Conservation (phyloP, 2,797 vertebrate genomes). For the Coregonus ussuriensis region DNA sequence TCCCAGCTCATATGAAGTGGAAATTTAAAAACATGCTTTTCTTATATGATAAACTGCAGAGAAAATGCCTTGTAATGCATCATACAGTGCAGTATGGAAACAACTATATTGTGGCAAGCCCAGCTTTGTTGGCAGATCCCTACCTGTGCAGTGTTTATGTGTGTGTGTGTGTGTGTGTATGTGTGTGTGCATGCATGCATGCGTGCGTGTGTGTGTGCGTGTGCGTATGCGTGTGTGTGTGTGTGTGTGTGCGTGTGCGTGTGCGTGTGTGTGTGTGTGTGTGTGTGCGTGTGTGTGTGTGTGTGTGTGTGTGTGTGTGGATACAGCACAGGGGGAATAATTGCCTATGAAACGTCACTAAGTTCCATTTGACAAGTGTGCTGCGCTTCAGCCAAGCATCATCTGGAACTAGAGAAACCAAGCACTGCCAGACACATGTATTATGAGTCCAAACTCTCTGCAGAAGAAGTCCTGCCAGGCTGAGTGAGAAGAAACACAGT, state of each 20-base stretch:
- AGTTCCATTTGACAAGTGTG: conserved; percentile 73
- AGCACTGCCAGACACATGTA: conserved; percentile 63
- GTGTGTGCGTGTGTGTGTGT: conserved; percentile 18
- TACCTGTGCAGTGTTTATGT: conserved; percentile 25
- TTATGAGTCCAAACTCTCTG: conserved; percentile 54
- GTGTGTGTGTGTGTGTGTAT: conserved; percentile 33
- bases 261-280: conserved; percentile 18
- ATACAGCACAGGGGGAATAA: conserved; percentile 61
- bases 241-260: conserved; percentile 13
- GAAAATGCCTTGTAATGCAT: conserved; percentile 55
- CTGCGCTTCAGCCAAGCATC: conserved; percentile 65
- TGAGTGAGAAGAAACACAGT: conserved; percentile 53
- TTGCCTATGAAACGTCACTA: conserved; percentile 69
- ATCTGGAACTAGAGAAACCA: conserved; percentile 63
- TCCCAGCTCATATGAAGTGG: conserved; percentile 15
- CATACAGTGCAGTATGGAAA: conserved; percentile 67
- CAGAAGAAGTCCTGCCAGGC: conserved; percentile 55
- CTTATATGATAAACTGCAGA: conserved; percentile 38
- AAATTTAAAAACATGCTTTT: conserved; percentile 19
- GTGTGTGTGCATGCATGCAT: too few species aligned
- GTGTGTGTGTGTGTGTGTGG: conserved; percentile 18
- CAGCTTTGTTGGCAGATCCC: conserved; percentile 65
- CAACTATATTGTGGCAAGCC: conserved; percentile 73
- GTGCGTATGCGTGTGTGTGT: conserved; percentile 26
- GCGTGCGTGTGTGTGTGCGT: conserved; percentile 32